Percentiles rank a stretch among this genome's conserved stretches.
These are phyloP conservation scores for Meda fulgida DNA, from an alignment of 2,797 vertebrate genomes.

Conservation along the genomic window DNA sequence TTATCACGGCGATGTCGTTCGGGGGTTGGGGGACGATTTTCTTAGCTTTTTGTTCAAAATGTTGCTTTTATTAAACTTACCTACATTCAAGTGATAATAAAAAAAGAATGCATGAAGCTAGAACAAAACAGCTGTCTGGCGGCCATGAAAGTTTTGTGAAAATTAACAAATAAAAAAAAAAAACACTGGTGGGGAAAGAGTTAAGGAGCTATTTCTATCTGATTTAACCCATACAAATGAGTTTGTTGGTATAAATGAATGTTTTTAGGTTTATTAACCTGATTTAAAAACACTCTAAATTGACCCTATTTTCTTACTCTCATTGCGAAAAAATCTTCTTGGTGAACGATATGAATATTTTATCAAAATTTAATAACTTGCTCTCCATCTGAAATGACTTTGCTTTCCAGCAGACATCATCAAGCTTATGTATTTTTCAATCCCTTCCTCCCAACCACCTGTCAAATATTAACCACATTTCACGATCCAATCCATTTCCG, in stretches of 20 bases:
- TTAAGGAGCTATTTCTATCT: neutral
- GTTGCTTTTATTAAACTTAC: too few relatives aligned
- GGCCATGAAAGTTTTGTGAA: too few relatives aligned
- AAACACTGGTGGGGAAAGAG: too few relatives aligned
- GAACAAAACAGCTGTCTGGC: too few relatives aligned
- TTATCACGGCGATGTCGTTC: neutral
- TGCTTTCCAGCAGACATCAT: neutral
- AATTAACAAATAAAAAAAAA: too few relatives aligned
- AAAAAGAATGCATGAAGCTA: too few relatives aligned
- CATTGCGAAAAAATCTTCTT: neutral
- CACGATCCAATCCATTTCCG: neutral
- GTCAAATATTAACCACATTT: neutral
- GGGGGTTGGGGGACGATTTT: neutral
- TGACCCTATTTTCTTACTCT: neutral
- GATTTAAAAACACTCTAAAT: too few relatives aligned
- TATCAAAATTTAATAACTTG: neutral
- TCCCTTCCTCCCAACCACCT: neutral
- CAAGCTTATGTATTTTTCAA: neutral
- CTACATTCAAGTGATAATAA: too few relatives aligned
- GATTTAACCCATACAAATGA: neutral
- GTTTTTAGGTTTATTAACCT: too few relatives aligned
- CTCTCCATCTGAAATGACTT: neutral
- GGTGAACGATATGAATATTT: neutral
- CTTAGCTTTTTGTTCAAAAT: too few relatives aligned
- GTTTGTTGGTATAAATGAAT: neutral